Evolutionary conservation across 2,888 invertebrate species (phyloP).

Genomic region (Cheilosia urbana): DNA sequence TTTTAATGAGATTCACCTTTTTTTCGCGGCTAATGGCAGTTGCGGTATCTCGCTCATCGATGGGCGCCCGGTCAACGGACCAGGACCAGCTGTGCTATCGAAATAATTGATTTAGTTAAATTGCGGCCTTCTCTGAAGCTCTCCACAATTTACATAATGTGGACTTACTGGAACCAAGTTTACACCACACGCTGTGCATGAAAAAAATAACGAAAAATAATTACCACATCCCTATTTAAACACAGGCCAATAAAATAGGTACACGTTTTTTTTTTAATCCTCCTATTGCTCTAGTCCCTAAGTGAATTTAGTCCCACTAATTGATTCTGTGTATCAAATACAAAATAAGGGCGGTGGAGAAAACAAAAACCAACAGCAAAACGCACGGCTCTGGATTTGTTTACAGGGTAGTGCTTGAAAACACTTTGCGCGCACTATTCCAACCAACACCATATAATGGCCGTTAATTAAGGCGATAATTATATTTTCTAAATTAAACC

Average conservation of each 20-base stretch:
- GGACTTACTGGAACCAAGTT: slow-evolving; percentile 65
- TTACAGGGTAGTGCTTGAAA: slow-evolving; percentile 20
- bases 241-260: slow-evolving; percentile 29
- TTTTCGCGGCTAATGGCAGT: not conserved
- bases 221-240: slow-evolving; percentile 13
- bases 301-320: slow-evolving; percentile 69
- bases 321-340: slow-evolving; percentile 57
- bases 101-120: slow-evolving; percentile 75
- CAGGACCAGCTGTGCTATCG: slow-evolving; percentile 58
- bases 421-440: slow-evolving; percentile 22
- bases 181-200: slow-evolving; percentile 7
- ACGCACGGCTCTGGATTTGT: not conserved
- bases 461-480: slow-evolving; percentile 70
- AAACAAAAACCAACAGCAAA: slow-evolving; percentile 7
- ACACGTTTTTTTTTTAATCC: not conserved
- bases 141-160: slow-evolving; percentile 73
- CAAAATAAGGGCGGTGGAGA: not conserved
- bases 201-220: slow-evolving; percentile 9
- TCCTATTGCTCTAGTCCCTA: slow-evolving; percentile 23
- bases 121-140: slow-evolving; percentile 67
- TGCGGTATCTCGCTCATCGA: slow-evolving; percentile 5
- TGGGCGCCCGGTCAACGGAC: slow-evolving; percentile 33
- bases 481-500: slow-evolving; percentile 73
- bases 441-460: slow-evolving; percentile 51
- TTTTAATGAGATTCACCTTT: slow-evolving; percentile 62